Evolutionary conservation across 1,140 invertebrate genomes (phyloP).

Genomic region (Cotesia chilonis): DNA sequence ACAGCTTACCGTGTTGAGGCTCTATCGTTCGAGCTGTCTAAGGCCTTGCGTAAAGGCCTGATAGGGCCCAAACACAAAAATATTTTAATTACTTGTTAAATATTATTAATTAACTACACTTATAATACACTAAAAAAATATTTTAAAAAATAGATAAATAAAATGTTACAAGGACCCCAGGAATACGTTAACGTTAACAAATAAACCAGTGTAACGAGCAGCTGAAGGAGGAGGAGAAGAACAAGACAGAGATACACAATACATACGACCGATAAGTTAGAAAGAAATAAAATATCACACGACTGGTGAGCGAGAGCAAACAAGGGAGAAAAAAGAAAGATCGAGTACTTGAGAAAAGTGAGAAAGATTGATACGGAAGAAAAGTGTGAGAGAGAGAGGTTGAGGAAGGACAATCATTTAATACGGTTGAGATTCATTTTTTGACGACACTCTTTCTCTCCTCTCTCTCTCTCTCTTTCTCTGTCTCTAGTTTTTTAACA

Average conservation of each 20-base stretch:
- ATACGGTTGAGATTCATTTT: constrained; percentile 16
- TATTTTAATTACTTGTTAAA: no score
- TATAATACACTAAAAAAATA: background rate
- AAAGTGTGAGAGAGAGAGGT: constrained; percentile 26
- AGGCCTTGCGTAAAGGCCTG: constrained; percentile 48
- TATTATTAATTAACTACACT: no score
- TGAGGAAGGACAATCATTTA: constrained; percentile 28
- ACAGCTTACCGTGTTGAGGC: constrained; percentile 47
- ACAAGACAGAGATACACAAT: constrained; percentile 5
- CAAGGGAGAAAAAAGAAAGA: constrained; percentile 1
- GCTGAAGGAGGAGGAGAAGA: constrained; percentile 5
- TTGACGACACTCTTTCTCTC: constrained; percentile 25
- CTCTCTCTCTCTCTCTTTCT: background rate
- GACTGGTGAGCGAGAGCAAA: constrained; percentile 5
- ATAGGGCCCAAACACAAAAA: constrained; percentile 46
- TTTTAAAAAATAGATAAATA: no score
- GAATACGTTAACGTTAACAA: constrained; percentile 8
- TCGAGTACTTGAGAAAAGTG: constrained; percentile 5
- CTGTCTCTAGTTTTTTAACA: background rate
- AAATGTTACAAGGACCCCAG: constrained; percentile 2
- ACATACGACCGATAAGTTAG: background rate
- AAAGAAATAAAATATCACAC: constrained; percentile 4
- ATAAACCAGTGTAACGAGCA: constrained; percentile 10
- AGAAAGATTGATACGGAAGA: constrained; percentile 5
- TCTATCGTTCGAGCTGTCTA: constrained; percentile 44